Base-by-base conservation (phyloP, 2,113 vertebrate species). In the Ursus arctos region DNA sequence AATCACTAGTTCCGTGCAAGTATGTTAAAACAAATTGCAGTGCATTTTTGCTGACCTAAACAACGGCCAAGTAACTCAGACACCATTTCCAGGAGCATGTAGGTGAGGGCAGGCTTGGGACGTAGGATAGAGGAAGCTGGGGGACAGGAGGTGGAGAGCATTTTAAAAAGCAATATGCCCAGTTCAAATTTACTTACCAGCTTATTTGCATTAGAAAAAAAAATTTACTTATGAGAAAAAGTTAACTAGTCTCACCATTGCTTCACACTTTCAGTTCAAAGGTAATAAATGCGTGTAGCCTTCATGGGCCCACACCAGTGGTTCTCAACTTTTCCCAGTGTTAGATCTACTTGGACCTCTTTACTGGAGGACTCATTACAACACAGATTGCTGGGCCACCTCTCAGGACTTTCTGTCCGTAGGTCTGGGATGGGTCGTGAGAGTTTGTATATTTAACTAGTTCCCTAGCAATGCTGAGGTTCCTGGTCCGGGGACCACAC, bases 81-180 rank as follows among this genome's bases (percentile, higher is more conserved):
- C 6, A 11, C 59, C 40, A n/a, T 10, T 53, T 31, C 36, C 61
- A 31, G 18, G 14, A 84, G 31, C 21, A 33, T 9, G 22, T 4
- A n/a, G 28, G 26, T 72, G 13, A 24, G 67, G 15, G 36, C 13
- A 0, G 15, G 36, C 15, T 49, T 49, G 40, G 84, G 57, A 11
- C 3, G n/a, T 59, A 28, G 26, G 36, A 11, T 0, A 53, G 26
- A 85, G 51, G 24, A 33, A 71, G 14, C 16, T 13, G 15, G 12
- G 14, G 55, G 0, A 24, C 14, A 0, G 18, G 2, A 0, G 0
- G 12, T 8, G 13, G 28, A 72, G 51, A 7, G 1, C 7, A 67
- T 67, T 82, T 84, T 16, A 14, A 87, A 67, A 55, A 55, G 10
- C 16, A 14, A 53, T 28, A 57, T 4, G 33, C 10, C 67, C 9